Percentiles rank a stretch among this genome's conserved stretches.
These are phyloP conservation scores for Malurus elegans DNA, from an alignment of 2,113 vertebrate species.

Conservation along the genomic window DNA sequence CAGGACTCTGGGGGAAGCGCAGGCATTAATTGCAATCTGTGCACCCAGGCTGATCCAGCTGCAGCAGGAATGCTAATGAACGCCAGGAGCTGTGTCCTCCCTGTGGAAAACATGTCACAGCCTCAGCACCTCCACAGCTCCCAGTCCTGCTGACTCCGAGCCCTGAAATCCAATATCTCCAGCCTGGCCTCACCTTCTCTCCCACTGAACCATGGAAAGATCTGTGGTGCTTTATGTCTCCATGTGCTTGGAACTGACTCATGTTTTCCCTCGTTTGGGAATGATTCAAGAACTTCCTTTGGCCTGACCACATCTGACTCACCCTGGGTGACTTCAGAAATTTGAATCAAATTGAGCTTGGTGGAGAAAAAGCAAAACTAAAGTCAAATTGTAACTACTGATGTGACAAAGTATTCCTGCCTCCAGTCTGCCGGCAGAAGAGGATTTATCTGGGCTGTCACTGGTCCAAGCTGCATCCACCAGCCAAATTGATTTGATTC, in stretches of 20 bases:
- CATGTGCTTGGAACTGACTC: not conserved
- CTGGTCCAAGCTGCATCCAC: not conserved
- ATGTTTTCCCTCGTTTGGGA: not conserved
- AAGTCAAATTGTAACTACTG: not conserved
- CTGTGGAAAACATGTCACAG: not conserved
- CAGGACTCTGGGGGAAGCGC: not conserved
- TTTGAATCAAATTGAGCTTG: not conserved
- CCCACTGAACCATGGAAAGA: not conserved
- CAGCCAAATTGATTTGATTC: not conserved
- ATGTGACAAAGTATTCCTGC: not conserved
- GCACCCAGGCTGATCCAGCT: not conserved
- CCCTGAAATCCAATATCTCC: not conserved
- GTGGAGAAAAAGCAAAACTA: not conserved
- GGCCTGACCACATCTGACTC: slow-evolving; percentile 27
- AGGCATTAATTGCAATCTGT: not conserved
- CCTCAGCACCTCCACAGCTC: not conserved
- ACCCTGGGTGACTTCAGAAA: not conserved
- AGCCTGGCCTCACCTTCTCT: not conserved
- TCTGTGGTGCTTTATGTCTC: not conserved
- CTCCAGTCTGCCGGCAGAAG: not conserved
- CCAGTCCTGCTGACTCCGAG: not conserved
- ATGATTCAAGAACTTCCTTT: slow-evolving; percentile 14
- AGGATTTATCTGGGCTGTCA: not conserved
- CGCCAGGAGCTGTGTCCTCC: not conserved
- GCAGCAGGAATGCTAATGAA: not conserved